Evolutionary conservation across 2,113 vertebrate genomes (phyloP).

Genomic region (Progne subis): DNA sequence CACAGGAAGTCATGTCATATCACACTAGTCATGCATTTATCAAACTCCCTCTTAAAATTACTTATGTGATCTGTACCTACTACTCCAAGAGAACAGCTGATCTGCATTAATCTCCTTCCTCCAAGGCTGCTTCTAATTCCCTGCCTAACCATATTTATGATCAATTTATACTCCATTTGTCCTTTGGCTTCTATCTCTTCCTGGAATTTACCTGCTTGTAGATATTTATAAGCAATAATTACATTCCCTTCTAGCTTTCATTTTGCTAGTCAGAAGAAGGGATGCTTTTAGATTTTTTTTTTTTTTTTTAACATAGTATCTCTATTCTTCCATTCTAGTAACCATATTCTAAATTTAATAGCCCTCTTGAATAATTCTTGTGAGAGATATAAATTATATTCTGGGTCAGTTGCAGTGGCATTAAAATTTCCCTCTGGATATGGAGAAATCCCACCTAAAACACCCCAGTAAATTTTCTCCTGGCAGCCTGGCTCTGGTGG

Average conservation of each 20-base stretch:
- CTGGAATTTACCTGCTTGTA: conserved; percentile 9
- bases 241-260: not conserved
- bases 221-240: conserved; percentile 35
- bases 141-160: conserved; percentile 26
- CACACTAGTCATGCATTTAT: not conserved
- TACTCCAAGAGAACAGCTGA: not conserved
- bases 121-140: conserved; percentile 21
- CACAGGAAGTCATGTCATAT: not conserved
- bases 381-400: not conserved
- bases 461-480: not conserved
- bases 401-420: not conserved
- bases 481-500: not conserved
- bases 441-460: not conserved
- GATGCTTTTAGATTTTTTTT: not conserved
- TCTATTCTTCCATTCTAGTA: not conserved
- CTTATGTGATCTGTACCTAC: not conserved
- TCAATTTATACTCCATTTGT: conserved; percentile 29
- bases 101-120: conserved; percentile 18
- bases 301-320: not conserved
- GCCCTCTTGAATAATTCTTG: not conserved
- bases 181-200: conserved; percentile 30
- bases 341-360: not conserved
- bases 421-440: not conserved
- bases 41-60: not conserved
- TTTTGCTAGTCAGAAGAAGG: not conserved